Percentiles rank a stretch among this genome's conserved stretches.
phyloP scores from a whole-genome alignment of 2,797 vertebrate genomes.

The Catharus ustulatus region DNA sequence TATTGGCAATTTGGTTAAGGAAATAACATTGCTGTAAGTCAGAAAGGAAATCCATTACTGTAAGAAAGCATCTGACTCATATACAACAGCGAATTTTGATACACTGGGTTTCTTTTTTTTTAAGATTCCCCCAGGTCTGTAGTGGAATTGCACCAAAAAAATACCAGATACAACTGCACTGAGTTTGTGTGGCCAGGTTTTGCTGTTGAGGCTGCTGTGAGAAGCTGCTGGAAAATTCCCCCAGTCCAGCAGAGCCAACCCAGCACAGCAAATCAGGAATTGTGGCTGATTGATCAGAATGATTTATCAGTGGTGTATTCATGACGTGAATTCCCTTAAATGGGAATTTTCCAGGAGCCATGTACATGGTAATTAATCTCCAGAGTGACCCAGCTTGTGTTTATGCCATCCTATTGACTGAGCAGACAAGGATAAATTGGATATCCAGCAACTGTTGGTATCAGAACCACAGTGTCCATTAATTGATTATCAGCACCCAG shows the following conservation, averaged over 20 bases:
- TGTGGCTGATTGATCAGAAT: not conserved
- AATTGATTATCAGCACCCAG: not conserved
- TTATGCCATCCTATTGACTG: not conserved
- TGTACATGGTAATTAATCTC: not conserved
- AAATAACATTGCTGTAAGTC: not conserved
- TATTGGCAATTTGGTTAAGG: constrained; percentile 5
- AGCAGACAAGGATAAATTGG: not conserved
- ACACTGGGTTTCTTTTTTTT: not conserved
- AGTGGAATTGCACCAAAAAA: not conserved
- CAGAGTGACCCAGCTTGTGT: not conserved
- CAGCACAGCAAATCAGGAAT: not conserved
- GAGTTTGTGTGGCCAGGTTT: not conserved
- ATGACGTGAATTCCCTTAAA: not conserved
- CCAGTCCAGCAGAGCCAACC: not conserved
- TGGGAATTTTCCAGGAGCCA: not conserved
- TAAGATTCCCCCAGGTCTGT: not conserved
- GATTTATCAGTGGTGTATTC: not conserved
- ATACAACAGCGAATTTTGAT: not conserved
- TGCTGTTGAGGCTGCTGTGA: not conserved
- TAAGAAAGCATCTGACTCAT: not conserved
- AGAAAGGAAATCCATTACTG: not conserved
- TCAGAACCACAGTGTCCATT: not conserved
- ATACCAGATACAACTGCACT: too few species aligned
- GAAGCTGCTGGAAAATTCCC: not conserved
- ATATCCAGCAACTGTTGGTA: not conserved